These are phyloP conservation scores for Lampropteryx suffumata DNA, from an alignment of 2,888 invertebrate genomes.

Conservation along the genomic window DNA sequence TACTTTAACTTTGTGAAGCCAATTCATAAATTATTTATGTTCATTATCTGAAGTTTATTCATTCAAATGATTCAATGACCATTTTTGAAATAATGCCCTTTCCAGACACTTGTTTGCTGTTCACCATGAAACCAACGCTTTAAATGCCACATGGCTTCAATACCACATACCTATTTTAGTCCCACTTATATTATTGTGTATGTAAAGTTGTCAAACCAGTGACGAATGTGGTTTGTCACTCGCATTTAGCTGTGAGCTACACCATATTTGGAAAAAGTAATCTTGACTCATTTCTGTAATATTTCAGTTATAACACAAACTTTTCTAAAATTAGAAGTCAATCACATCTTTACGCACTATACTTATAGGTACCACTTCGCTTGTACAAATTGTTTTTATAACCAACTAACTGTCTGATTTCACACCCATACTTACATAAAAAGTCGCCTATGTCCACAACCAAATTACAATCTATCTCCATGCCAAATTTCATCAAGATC, in stretches of 20 bases:
- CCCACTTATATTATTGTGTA: constrained; percentile 25
- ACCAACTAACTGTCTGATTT: too few relatives aligned
- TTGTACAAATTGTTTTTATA: too few relatives aligned
- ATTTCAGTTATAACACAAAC: neutral
- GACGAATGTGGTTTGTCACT: constrained; percentile 12
- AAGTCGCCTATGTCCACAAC: too few relatives aligned
- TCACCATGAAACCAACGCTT: constrained; percentile 45
- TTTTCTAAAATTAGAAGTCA: neutral
- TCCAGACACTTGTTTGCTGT: constrained; percentile 38
- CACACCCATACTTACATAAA: too few relatives aligned
- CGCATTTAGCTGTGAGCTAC: constrained; percentile 6
- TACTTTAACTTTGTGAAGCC: too few relatives aligned
- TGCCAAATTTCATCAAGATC: too few relatives aligned
- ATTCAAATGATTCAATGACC: constrained; percentile 15
- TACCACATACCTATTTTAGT: constrained; percentile 25
- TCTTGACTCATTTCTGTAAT: neutral
- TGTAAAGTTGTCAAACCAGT: constrained; percentile 27
- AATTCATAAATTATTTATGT: too few relatives aligned
- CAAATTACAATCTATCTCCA: too few relatives aligned
- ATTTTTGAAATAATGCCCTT: constrained; percentile 24
- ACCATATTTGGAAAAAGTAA: constrained; percentile 12
- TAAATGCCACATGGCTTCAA: constrained; percentile 39
- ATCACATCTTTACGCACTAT: too few relatives aligned
- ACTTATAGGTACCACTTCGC: too few relatives aligned
- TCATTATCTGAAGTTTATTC: neutral